phyloP scores from a whole-genome alignment of 1,140 invertebrate species.

The Diploscapter pachys region DNA sequence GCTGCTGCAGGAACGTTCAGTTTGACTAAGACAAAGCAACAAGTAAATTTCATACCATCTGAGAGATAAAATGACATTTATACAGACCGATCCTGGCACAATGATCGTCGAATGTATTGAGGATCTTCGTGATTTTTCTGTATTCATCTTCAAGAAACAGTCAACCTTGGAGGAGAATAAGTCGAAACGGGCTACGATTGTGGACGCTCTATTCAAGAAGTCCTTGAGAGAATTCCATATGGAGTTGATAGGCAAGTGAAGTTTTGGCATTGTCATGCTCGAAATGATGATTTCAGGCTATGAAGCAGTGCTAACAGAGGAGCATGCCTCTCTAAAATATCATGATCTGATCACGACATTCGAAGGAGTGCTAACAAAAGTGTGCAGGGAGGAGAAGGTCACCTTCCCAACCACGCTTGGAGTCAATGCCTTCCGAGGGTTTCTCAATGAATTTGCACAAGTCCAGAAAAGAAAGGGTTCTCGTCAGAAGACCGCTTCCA shows the following conservation, averaged over 20 bases:
- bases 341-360: slow-evolving; percentile 57
- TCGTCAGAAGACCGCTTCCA: slow-evolving; percentile 64
- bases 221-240: slow-evolving; percentile 83
- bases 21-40: slow-evolving; percentile 82
- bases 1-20: slow-evolving; percentile 72
- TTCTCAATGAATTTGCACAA: slow-evolving; percentile 90
- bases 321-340: slow-evolving; percentile 50
- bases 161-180: slow-evolving; percentile 66
- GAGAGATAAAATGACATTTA: neutral
- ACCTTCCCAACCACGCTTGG: slow-evolving; percentile 86
- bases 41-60: slow-evolving; percentile 62
- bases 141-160: slow-evolving; percentile 62
- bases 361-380: slow-evolving; percentile 54
- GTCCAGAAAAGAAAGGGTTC: slow-evolving; percentile 64
- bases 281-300: too few relatives aligned
- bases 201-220: slow-evolving; percentile 85
- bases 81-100: slow-evolving; percentile 53
- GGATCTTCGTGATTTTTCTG: slow-evolving; percentile 49
- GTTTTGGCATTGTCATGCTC: too few relatives aligned
- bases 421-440: slow-evolving; percentile 85
- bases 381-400: slow-evolving; percentile 30
- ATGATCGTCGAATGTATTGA: slow-evolving; percentile 49
- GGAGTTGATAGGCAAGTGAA: slow-evolving; percentile 72
- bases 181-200: slow-evolving; percentile 70
- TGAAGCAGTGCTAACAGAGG: neutral